Conservation (phyloP, 2,888 invertebrate genomes). For the Chirona hameri region DNA sequence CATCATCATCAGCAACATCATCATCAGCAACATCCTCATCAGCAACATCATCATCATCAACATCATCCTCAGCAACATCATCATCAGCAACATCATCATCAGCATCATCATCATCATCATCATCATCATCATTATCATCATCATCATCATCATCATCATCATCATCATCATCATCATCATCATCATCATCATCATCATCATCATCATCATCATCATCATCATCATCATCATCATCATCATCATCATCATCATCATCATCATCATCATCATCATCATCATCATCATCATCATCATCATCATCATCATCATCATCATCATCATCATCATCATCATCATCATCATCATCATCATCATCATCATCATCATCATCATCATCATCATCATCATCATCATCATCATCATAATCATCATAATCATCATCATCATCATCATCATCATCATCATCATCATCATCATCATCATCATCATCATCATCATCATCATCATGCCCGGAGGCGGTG, state of each 20-base stretch:
- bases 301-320: neutral
- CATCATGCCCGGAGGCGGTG: no score
- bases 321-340: neutral
- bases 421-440: no score
- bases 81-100: no score
- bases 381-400: no score
- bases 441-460: no score
- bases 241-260: neutral
- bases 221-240: slow-evolving; percentile 4
- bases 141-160: neutral
- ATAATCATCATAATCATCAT: no score
- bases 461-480: no score
- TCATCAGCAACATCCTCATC: no score
- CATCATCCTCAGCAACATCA: no score
- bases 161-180: neutral
- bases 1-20: no score
- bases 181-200: neutral
- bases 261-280: slow-evolving; percentile 9
- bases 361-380: neutral
- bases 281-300: neutral
- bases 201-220: neutral
- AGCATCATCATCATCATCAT: no score
- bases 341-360: neutral
- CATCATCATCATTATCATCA: neutral
- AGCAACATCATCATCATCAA: no score